Conservation (phyloP, 2,113 vertebrate genomes). For the Plecturocebus donacophilus region DNA sequence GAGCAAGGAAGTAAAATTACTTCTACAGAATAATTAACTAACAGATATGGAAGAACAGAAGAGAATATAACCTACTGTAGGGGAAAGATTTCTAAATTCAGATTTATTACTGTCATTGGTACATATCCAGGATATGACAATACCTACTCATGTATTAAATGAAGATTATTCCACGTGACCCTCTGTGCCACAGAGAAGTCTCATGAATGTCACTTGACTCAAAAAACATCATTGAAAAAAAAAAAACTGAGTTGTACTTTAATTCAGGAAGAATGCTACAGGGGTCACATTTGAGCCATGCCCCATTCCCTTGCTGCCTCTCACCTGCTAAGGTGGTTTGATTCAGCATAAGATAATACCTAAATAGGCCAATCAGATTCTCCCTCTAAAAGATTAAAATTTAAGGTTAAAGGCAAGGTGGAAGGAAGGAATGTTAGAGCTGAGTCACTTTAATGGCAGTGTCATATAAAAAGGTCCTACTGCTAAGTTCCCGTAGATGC, state of each 20-base stretch:
- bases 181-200: neutral
- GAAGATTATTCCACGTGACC: neutral
- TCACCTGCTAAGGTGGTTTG: neutral
- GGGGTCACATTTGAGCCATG: neutral
- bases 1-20: neutral
- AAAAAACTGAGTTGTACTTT: neutral
- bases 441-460: neutral
- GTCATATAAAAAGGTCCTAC: neutral
- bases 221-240: neutral
- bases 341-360: neutral
- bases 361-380: neutral
- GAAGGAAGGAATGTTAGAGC: accelerated
- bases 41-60: neutral
- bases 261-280: neutral
- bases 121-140: constrained; percentile 9
- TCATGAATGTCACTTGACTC: neutral
- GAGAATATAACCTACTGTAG: neutral
- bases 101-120: neutral
- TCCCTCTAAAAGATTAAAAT: neutral
- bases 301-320: neutral
- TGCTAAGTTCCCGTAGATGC: neutral
- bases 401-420: neutral
- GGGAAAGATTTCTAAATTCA: neutral
- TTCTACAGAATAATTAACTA: neutral
- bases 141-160: neutral